Evolutionary conservation across 1,140 invertebrate species (phyloP).

Genomic region (Trichonephila inaurata): DNA sequence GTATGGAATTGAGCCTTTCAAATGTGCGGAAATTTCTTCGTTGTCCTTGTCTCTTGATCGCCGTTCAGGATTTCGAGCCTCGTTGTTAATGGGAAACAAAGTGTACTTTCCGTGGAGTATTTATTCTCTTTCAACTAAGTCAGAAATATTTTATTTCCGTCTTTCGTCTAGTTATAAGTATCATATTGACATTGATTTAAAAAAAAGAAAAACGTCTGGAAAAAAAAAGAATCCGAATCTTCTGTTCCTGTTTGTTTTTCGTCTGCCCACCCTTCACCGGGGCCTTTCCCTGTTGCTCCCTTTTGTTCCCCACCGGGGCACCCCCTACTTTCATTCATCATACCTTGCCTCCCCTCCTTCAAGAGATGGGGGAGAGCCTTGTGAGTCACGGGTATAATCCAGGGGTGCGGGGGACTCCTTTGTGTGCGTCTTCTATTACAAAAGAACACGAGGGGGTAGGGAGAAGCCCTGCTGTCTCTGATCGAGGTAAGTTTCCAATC

Average conservation of each 20-base stretch:
- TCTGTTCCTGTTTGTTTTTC: background rate
- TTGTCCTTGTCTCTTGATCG: too few species aligned
- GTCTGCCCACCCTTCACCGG: background rate
- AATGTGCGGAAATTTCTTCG: too few species aligned
- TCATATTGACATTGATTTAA: too few species aligned
- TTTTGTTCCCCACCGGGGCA: background rate
- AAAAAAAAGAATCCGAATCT: too few species aligned
- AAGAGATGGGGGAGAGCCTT: slow-evolving; percentile 8
- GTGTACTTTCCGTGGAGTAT: too few species aligned
- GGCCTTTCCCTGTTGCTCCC: background rate
- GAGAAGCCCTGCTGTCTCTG: background rate
- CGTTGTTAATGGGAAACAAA: too few species aligned
- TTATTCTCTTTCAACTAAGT: too few species aligned
- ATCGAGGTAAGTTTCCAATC: slow-evolving; percentile 4
- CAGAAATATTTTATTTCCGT: too few species aligned
- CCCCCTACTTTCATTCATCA: slow-evolving; percentile 45
- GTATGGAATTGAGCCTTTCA: too few species aligned
- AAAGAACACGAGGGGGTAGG: background rate
- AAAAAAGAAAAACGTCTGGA: too few species aligned
- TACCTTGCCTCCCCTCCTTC: slow-evolving; percentile 10
- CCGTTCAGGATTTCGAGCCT: too few species aligned
- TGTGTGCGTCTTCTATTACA: slow-evolving; percentile 19
- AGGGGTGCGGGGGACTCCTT: background rate
- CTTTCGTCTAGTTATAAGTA: too few species aligned
- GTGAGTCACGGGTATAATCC: slow-evolving; percentile 43